A percentile compares a stretch with the other conserved stretches of the same genome.
phyloP scores from a whole-genome alignment of 2,888 invertebrate species.

The Danaus chrysippus region DNA sequence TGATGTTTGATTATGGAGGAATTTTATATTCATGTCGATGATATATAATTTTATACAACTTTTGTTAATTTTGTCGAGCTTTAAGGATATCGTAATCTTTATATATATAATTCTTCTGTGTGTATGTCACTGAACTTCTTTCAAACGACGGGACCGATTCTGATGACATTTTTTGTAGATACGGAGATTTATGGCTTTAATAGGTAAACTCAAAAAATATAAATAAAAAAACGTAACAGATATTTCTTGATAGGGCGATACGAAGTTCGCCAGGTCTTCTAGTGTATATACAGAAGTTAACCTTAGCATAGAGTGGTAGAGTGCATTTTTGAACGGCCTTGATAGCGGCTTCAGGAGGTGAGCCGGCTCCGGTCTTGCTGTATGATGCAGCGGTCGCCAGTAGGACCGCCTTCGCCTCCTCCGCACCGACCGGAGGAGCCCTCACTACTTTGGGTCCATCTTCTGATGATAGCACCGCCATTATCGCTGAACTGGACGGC shows the following conservation, averaged over 20 bases:
- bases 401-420: slow-evolving; percentile 64
- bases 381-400: slow-evolving; percentile 65
- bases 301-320: slow-evolving; percentile 84
- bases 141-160: too few species aligned
- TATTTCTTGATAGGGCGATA: too few species aligned
- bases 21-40: too few species aligned
- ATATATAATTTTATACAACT: not conserved
- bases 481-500: slow-evolving; percentile 69
- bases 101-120: too few species aligned
- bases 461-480: slow-evolving; percentile 73
- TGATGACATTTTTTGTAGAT: too few species aligned
- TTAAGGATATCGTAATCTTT: not conserved
- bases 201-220: too few species aligned
- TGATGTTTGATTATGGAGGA: too few species aligned
- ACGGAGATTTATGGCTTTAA: too few species aligned
- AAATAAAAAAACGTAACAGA: too few species aligned
- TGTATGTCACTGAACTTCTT: too few species aligned
- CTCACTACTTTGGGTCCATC: slow-evolving; percentile 66
- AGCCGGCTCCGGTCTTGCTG: slow-evolving; percentile 74
- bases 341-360: slow-evolving; percentile 80
- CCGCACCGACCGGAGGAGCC: slow-evolving; percentile 64
- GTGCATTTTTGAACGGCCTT: slow-evolving; percentile 83
- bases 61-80: not conserved
- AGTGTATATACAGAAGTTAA: slow-evolving; percentile 43
- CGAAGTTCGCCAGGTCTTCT: too few species aligned